Evolutionary conservation across 2,888 invertebrate genomes (phyloP), one percentile per base, ranked within the genome.

Genomic region (Calephelis perditalis): DNA sequence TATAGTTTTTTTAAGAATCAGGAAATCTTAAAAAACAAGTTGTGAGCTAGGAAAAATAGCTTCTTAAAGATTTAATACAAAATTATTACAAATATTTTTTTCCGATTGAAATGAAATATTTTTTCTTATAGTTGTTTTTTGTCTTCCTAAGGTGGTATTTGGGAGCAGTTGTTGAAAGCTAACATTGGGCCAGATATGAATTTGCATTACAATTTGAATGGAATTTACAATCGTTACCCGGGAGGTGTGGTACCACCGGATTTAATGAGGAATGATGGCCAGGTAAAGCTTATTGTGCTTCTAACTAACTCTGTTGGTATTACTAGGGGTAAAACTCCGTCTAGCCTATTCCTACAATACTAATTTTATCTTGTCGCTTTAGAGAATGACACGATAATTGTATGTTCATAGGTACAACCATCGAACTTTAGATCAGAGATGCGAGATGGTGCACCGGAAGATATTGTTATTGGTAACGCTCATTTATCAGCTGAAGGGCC

Each of bases 151-250:
- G 90, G 88, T 72, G 88, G 88, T 8, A 88, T 90, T 65, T 90
- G 90, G 90, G 88, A 89, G 65, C 88, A 89, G 62, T 71, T 90
- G 2, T 74, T 90, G n/a, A 89, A 88, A 71, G 89, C 88, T 0
- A 90, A 90, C 64, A 90, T 90, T 46, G 90, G 90, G 2, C 90
- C 90, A 1, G 90, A 90, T 60, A 90, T 90, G 90, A 90, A 90
- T 67, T 71, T 90, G 10, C 90, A 90, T 67, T 90, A 90, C 72
- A 90, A 90, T 67, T 71, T 89, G 59, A 90, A 90, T 64, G 90
- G 90, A 5, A 89, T 90, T 61, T 90, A 83, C 71, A 89, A 88
- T 62, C 78, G 88, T 64, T 86, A 76, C 62, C 81, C 84, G 9
- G 80, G 81, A n/a, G 76, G 77, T 2, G 70, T 76, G 5, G 73